Percentiles rank a stretch among this genome's conserved stretches.
These are phyloP conservation scores for Myiotriccus ornatus DNA, from an alignment of 2,797 vertebrate species.

Conservation along the genomic window DNA sequence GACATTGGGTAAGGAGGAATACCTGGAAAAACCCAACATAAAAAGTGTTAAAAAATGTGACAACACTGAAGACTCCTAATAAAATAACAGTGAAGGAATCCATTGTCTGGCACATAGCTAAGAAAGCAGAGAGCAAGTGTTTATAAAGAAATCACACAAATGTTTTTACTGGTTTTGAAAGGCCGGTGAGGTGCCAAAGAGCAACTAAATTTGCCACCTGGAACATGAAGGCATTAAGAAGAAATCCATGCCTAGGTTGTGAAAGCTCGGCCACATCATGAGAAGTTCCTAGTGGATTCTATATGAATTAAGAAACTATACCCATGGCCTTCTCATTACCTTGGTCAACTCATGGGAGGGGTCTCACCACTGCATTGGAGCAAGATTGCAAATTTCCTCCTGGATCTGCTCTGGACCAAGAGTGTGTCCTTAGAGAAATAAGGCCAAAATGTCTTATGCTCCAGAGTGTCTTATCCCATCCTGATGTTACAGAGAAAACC, in stretches of 20 bases:
- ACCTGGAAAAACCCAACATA: background rate
- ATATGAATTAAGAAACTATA: background rate
- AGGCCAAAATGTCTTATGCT: background rate
- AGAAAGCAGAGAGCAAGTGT: background rate
- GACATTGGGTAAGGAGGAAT: background rate
- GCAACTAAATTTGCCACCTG: background rate
- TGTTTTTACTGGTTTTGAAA: background rate
- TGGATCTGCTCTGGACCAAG: background rate
- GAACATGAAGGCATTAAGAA: background rate
- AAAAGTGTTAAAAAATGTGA: background rate
- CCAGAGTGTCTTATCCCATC: background rate
- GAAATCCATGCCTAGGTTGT: background rate
- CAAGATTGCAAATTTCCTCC: background rate
- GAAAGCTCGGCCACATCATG: background rate
- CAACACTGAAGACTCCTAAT: background rate
- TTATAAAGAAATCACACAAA: background rate
- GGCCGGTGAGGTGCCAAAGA: background rate
- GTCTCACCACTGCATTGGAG: background rate
- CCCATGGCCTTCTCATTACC: background rate
- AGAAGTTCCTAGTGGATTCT: background rate
- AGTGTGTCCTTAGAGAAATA: background rate
- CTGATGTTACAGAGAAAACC: background rate
- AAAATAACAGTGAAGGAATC: background rate
- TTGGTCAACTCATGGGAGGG: background rate
- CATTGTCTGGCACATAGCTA: background rate